Evolutionary conservation across 2,888 invertebrate species (phyloP).

Genomic region (Omphaloscelis lunosa): DNA sequence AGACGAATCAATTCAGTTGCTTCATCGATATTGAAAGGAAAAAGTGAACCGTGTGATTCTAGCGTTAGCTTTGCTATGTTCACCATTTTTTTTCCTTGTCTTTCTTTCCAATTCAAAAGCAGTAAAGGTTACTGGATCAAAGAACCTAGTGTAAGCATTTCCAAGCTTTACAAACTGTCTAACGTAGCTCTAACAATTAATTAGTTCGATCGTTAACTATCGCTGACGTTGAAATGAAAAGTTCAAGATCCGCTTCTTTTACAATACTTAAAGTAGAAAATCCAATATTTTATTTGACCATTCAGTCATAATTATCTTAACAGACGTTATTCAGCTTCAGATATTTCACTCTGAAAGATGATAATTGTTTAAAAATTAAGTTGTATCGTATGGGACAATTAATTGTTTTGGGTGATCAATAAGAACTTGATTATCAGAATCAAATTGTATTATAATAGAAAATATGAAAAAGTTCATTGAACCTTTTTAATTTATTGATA

Average conservation of each 20-base stretch:
- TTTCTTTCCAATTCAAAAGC: neutral
- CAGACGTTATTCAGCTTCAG: neutral
- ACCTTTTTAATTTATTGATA: too few species aligned
- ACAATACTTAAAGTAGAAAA: constrained; percentile 14
- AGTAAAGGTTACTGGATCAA: constrained; percentile 16
- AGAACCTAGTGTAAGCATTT: constrained; percentile 34
- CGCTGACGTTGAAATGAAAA: constrained; percentile 22
- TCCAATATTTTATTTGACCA: neutral
- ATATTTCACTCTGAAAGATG: neutral
- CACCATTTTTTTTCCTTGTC: neutral
- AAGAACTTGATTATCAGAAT: neutral
- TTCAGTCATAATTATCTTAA: neutral
- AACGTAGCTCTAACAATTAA: constrained; percentile 47
- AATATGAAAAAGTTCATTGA: neutral
- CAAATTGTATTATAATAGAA: neutral
- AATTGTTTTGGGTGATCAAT: neutral
- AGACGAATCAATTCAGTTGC: neutral
- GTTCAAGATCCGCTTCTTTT: constrained; percentile 16
- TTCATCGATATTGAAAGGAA: neutral
- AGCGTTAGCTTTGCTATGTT: too few species aligned
- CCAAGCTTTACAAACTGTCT: constrained; percentile 34
- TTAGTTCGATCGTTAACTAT: constrained; percentile 38
- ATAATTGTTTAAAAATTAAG: too few species aligned
- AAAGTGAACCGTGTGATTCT: too few species aligned
- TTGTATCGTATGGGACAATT: neutral